These are phyloP conservation scores for Falco concolor DNA, from an alignment of 2,797 vertebrate species.

Conservation along the genomic window DNA sequence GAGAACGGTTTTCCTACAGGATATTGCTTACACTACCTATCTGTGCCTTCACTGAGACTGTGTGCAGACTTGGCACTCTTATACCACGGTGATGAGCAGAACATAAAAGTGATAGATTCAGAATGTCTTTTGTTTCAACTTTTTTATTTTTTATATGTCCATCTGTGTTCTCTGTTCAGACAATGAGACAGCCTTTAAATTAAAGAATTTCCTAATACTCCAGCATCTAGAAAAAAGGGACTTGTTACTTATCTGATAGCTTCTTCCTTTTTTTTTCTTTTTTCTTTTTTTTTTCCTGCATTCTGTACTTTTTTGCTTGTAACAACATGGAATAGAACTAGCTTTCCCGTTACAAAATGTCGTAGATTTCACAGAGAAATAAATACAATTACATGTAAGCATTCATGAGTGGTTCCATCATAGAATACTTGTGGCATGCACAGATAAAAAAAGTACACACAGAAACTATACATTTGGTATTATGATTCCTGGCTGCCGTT, in stretches of 20 bases:
- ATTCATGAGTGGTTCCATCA: not conserved
- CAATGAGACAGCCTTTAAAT: not conserved
- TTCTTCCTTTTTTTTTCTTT: not conserved
- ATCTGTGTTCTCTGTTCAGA: not conserved
- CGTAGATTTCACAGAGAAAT: not conserved
- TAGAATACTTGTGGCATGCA: not conserved
- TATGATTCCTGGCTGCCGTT: not conserved
- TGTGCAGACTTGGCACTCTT: not conserved
- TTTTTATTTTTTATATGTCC: not conserved
- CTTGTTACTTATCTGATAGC: not conserved
- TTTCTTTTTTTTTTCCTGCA: not conserved
- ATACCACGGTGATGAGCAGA: accelerated
- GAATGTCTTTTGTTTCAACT: not conserved
- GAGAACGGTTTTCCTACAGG: not conserved
- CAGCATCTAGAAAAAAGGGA: not conserved
- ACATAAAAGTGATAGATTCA: not conserved
- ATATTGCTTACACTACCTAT: not conserved
- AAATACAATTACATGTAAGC: not conserved
- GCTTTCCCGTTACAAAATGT: not conserved
- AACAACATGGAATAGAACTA: not conserved
- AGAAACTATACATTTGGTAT: not conserved
- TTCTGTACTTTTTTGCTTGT: not conserved
- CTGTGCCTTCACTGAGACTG: not conserved
- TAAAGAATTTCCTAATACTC: not conserved
- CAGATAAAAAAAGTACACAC: not conserved